A percentile compares a stretch with the other conserved stretches of the same genome.
Conservation (phyloP, 2,888 invertebrate species). For the Tenthredo mesomela region DNA sequence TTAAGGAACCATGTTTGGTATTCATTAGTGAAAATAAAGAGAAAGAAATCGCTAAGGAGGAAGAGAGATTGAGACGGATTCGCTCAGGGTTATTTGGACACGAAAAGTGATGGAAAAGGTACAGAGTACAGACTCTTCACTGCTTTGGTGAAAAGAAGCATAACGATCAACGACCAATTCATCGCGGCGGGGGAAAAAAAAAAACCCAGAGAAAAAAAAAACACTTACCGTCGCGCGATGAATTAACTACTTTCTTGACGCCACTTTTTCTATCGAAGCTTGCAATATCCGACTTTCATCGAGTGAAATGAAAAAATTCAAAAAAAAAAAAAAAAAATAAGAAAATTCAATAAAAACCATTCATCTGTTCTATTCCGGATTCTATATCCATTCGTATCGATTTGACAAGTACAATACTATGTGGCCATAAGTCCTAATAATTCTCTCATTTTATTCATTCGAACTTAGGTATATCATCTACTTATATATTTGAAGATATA, state of each 20-base stretch:
- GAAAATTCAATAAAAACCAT: slow-evolving; percentile 1
- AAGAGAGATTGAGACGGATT: background rate
- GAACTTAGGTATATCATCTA: background rate
- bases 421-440: background rate
- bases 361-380: background rate
- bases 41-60: background rate
- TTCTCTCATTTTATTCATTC: background rate
- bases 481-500: background rate
- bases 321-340: background rate
- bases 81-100: slow-evolving; percentile 19
- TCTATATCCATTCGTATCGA: background rate
- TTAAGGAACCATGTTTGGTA: slow-evolving; percentile 38
- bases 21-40: slow-evolving; percentile 42
- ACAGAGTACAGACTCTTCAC: background rate
- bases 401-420: background rate
- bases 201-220: background rate
- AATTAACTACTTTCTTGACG: slow-evolving; percentile 32
- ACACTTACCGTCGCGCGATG: slow-evolving; percentile 3
- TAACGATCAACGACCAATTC: slow-evolving; percentile 35
- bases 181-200: background rate
- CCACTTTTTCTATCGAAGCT: background rate
- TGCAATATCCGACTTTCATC: slow-evolving; percentile 1
- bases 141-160: slow-evolving; percentile 10
- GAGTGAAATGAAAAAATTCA: background rate
- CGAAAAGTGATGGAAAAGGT: slow-evolving; percentile 19